These are phyloP conservation scores for Sphaerodactylus townsendi DNA, from an alignment of 2,113 vertebrate species.

Conservation along the genomic window DNA sequence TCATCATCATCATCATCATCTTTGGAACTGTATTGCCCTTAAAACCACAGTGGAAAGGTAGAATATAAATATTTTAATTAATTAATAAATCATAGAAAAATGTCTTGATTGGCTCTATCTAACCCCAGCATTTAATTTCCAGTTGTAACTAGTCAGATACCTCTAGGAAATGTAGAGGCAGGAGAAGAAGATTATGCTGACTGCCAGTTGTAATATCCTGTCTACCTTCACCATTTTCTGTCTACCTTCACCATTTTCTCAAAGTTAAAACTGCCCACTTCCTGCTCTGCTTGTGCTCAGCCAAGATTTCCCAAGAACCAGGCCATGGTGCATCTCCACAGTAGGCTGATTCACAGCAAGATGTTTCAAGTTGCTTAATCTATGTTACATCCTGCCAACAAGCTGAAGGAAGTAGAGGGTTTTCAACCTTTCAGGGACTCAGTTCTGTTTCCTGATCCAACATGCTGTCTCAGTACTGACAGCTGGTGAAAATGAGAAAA, in stretches of 20 bases:
- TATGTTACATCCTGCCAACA: slow-evolving; percentile 48
- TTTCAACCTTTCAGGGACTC: slow-evolving; percentile 46
- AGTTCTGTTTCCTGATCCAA: slow-evolving; percentile 47
- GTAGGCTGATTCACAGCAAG: slow-evolving; percentile 44
- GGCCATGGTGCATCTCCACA: slow-evolving; percentile 4
- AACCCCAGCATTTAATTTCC: too few relatives aligned
- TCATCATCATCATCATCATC: too few relatives aligned
- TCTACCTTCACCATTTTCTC: neutral
- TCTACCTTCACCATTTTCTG: neutral
- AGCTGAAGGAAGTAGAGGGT: slow-evolving; percentile 33
- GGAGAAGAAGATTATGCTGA: too few relatives aligned
- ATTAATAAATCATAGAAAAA: too few relatives aligned
- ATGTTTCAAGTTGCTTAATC: slow-evolving; percentile 55
- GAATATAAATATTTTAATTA: too few relatives aligned
- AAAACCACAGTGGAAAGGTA: too few relatives aligned
- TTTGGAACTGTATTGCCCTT: too few relatives aligned
- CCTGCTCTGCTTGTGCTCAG: slow-evolving; percentile 22
- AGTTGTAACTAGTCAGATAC: too few relatives aligned
- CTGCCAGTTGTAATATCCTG: neutral
- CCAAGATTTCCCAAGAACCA: slow-evolving; percentile 16
- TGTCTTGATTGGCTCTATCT: too few relatives aligned
- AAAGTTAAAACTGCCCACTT: neutral
- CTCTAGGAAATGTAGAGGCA: too few relatives aligned
- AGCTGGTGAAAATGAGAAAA: slow-evolving; percentile 47
- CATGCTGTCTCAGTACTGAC: slow-evolving; percentile 31